These are phyloP conservation scores for Fopius arisanus DNA, from an alignment of 1,140 invertebrate species.

Conservation along the genomic window DNA sequence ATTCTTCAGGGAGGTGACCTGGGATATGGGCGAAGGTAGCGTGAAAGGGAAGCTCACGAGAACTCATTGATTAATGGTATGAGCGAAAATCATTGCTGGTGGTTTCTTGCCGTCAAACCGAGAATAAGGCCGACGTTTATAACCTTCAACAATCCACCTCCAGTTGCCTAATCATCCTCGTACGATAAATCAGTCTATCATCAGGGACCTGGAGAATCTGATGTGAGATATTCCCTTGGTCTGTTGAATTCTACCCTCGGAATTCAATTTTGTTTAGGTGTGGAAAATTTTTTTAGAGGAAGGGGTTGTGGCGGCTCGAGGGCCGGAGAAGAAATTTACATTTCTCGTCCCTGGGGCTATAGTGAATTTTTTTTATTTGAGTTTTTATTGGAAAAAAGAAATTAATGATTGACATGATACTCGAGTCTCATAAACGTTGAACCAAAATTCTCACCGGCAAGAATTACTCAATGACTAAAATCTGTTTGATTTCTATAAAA, in stretches of 20 bases:
- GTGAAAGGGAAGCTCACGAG: conserved; percentile 35
- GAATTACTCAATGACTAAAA: too few species aligned
- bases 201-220: background rate
- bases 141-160: conserved; percentile 30
- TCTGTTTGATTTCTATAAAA: background rate
- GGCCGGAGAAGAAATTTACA: too few species aligned
- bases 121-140: conserved; percentile 52
- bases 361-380: too few species aligned
- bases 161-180: conserved; percentile 51
- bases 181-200: conserved; percentile 50
- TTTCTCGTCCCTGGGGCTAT: too few species aligned
- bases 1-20: background rate
- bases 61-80: conserved; percentile 50
- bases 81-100: conserved; percentile 46
- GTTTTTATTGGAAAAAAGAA: too few species aligned
- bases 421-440: too few species aligned
- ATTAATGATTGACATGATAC: too few species aligned
- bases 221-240: background rate
- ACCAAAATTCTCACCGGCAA: too few species aligned
- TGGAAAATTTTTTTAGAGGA: too few species aligned
- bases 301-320: too few species aligned
- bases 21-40: conserved; percentile 34
- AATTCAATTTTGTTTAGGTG: background rate
- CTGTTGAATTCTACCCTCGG: background rate
- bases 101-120: conserved; percentile 33